Evolutionary conservation across 2,797 vertebrate species (phyloP), one percentile per base, ranked within the genome.

Genomic region (Diplodus sargus): DNA sequence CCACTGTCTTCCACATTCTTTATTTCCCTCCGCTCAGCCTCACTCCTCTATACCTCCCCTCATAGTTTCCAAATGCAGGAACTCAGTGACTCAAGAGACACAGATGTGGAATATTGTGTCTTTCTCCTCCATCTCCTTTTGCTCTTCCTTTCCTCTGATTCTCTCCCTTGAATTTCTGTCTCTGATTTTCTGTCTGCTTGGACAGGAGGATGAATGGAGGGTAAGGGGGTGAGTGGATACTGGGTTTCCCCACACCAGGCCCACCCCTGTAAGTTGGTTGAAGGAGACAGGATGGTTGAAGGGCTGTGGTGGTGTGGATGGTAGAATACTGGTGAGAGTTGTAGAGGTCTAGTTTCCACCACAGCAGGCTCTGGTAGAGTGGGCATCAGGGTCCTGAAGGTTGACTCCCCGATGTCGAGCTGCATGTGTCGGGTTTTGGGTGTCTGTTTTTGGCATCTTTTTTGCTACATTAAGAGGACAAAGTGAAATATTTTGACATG

Each of bases 401-500:
- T 96, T 96, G 51, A 96, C 95, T 2, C 96, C 96, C 82, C 96
- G 91, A 73, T 96, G 95, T 74, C 96, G 94, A 1, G 95, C 95
- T 49, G 96, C 96, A 9, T 96, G 96, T 53, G 95, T 96, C 0
- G 95, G 95, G 89, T 96, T 96, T 78, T 96, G 96, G 81, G 96
- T 96, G 89, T 96, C 96, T 69, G 95, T 96, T 94, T 96, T 96
- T 90, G 96, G 96, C 96, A 96, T 96, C 94, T 96, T 96, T 90
- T 96, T 96, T 43, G 96, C 96, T 96, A 62, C 9, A 79, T 71
- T 56, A 17, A 49, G 48, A 67, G 83, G 14, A 81, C 16, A 67
- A 73, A 58, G 6, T 60, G 7, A 78, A 61, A 53, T 34, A 22
- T 52, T 49, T 51, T 64, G 15, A 62, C 20, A 66, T 39, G 11